Conservation (phyloP, 2,797 vertebrate genomes). For the Hydrolagus colliei region DNA sequence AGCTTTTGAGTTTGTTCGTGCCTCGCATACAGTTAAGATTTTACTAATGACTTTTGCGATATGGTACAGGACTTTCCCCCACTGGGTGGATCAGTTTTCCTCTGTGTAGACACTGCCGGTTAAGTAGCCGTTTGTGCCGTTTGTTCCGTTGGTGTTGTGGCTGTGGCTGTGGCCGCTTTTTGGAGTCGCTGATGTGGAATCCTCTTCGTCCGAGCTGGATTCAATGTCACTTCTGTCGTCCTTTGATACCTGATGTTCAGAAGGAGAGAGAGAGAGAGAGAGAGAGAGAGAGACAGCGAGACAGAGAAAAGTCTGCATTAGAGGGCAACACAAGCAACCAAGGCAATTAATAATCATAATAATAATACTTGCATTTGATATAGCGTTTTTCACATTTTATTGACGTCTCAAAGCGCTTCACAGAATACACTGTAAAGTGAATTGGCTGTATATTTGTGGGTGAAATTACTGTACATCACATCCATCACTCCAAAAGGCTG, state of each 20-base stretch:
- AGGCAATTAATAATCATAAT: slow-evolving; percentile 27
- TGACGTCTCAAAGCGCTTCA: too few relatives aligned
- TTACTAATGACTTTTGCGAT: slow-evolving; percentile 47
- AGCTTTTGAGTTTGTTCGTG: slow-evolving; percentile 66
- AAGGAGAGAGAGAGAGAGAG: slow-evolving; percentile 13
- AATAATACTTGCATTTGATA: too few relatives aligned
- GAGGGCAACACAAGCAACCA: neutral
- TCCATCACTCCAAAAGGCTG: too few relatives aligned
- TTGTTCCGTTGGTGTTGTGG: slow-evolving; percentile 67
- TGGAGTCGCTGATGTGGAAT: slow-evolving; percentile 55
- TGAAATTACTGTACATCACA: too few relatives aligned
- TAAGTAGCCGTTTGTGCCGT: slow-evolving; percentile 89
- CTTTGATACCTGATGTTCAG: slow-evolving; percentile 72
- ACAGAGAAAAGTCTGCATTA: slow-evolving; percentile 26
- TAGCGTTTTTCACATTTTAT: too few relatives aligned
- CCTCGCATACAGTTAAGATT: slow-evolving; percentile 44
- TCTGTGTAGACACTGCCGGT: slow-evolving; percentile 62
- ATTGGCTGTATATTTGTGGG: too few relatives aligned
- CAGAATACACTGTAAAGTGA: too few relatives aligned
- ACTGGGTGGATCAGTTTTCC: slow-evolving; percentile 69
- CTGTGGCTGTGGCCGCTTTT: slow-evolving; percentile 62
- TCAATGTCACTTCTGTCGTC: slow-evolving; percentile 90
- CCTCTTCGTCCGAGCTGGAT: slow-evolving; percentile 93
- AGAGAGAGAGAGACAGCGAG: slow-evolving; percentile 13
- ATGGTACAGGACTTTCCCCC: slow-evolving; percentile 46